Evolutionary conservation across 2,888 invertebrate genomes (phyloP).

Genomic region (Dromius quadrimaculatus): DNA sequence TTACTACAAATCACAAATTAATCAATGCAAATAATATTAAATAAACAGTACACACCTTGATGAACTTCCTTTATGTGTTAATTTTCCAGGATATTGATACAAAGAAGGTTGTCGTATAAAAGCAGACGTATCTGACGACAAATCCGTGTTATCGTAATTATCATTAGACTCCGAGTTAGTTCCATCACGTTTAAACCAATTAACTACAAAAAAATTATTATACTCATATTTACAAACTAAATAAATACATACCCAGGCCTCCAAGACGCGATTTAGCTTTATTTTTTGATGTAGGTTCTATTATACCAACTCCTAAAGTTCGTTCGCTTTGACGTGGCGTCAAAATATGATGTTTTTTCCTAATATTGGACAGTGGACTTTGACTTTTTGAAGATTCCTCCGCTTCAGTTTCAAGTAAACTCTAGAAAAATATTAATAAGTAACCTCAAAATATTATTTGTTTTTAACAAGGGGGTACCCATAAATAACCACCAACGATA

Average conservation of each 20-base stretch:
- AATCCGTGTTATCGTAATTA: slow-evolving; percentile 70
- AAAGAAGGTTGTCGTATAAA: slow-evolving; percentile 67
- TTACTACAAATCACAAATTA: slow-evolving; percentile 61
- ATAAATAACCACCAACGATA: no score
- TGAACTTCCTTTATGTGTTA: slow-evolving; percentile 57
- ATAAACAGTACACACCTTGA: slow-evolving; percentile 56
- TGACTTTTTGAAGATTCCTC: slow-evolving; percentile 83
- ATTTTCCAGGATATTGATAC: slow-evolving; percentile 64
- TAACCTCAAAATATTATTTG: neutral
- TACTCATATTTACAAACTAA: neutral
- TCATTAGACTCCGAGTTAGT: slow-evolving; percentile 66
- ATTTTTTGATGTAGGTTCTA: slow-evolving; percentile 68
- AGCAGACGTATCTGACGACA: slow-evolving; percentile 68
- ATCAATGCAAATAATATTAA: slow-evolving; percentile 7
- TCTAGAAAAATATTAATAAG: slow-evolving; percentile 68
- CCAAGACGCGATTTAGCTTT: slow-evolving; percentile 75
- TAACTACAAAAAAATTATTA: slow-evolving; percentile 63
- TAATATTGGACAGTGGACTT: slow-evolving; percentile 81
- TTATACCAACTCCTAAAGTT: slow-evolving; percentile 74
- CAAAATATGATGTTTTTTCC: slow-evolving; percentile 80
- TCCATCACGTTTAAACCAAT: slow-evolving; percentile 72
- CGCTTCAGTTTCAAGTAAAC: slow-evolving; percentile 83
- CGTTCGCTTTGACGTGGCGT: slow-evolving; percentile 89
- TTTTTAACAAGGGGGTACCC: neutral
- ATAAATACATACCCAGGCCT: slow-evolving; percentile 73